phyloP scores from a whole-genome alignment of 2,797 vertebrate species.

The Gymnothorax javanicus region DNA sequence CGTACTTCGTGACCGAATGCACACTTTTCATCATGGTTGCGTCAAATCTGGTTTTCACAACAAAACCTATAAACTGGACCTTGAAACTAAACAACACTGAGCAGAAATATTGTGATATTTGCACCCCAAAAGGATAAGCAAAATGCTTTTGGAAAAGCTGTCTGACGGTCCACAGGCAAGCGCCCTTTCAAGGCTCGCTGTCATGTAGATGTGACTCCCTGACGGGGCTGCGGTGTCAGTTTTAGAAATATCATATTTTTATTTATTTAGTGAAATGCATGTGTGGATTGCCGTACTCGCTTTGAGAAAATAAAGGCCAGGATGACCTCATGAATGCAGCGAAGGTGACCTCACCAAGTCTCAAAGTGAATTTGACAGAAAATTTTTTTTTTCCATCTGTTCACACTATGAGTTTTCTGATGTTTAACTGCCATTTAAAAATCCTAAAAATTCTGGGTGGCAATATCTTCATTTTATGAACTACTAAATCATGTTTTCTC shows the following conservation, averaged over 20 bases:
- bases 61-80: conserved; percentile 23
- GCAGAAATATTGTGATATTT: conserved; percentile 47
- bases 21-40: not conserved
- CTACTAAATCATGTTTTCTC: not conserved
- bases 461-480: not conserved
- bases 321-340: conserved; percentile 12
- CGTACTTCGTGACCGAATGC: not conserved
- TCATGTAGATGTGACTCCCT: not conserved
- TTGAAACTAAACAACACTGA: conserved; percentile 61
- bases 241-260: not conserved
- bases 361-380: conserved; percentile 72
- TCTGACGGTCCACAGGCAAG: conserved; percentile 61
- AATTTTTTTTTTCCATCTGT: conserved; percentile 54
- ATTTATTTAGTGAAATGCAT: not conserved
- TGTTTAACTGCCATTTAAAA: conserved; percentile 32
- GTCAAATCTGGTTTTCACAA: not conserved
- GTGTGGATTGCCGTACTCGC: not conserved
- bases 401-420: conserved; percentile 66
- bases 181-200: conserved; percentile 57
- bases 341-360: conserved; percentile 62
- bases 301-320: not conserved
- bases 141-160: conserved; percentile 64
- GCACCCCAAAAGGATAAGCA: conserved; percentile 58
- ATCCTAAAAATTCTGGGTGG: not conserved
- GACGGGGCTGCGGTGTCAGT: not conserved